Conservation (phyloP, 2,888 invertebrate species). For the Philopedon plagiatum region DNA sequence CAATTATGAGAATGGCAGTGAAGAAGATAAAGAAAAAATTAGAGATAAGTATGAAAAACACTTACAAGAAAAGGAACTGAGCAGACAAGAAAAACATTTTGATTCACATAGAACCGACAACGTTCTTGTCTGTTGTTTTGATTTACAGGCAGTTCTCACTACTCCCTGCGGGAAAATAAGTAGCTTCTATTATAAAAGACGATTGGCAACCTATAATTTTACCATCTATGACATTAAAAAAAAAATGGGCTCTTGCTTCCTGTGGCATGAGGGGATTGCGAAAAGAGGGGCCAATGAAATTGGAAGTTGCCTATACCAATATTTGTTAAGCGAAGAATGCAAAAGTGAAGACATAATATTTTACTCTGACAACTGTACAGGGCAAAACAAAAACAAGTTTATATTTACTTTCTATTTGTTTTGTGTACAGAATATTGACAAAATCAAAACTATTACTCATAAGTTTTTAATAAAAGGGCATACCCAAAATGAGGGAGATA, state of each 20-base stretch:
- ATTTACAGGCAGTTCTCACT: neutral
- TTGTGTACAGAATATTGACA: conserved; percentile 45
- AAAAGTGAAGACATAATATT: conserved; percentile 18
- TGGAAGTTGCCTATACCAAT: neutral
- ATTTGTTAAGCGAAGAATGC: neutral
- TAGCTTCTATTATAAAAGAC: conserved; percentile 4
- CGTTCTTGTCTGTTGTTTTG: too few relatives aligned
- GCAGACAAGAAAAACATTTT: too few relatives aligned
- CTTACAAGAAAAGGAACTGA: too few relatives aligned
- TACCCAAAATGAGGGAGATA: conserved; percentile 57
- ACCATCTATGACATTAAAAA: neutral
- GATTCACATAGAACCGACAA: too few relatives aligned
- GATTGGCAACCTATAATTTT: neutral
- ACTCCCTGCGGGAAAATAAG: neutral
- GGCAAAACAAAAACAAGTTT: conserved; percentile 56
- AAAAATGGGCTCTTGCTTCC: neutral
- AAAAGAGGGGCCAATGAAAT: conserved; percentile 2
- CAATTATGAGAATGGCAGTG: too few relatives aligned
- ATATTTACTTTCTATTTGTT: conserved; percentile 52
- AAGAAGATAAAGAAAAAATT: too few relatives aligned
- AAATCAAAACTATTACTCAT: conserved; percentile 52
- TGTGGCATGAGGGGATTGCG: conserved; percentile 4
- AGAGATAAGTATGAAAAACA: too few relatives aligned
- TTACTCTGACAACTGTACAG: conserved; percentile 56
- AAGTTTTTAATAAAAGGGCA: too few relatives aligned